Base-by-base conservation (phyloP, 2,888 invertebrate species). In the Hipparchia sbordonii region DNA sequence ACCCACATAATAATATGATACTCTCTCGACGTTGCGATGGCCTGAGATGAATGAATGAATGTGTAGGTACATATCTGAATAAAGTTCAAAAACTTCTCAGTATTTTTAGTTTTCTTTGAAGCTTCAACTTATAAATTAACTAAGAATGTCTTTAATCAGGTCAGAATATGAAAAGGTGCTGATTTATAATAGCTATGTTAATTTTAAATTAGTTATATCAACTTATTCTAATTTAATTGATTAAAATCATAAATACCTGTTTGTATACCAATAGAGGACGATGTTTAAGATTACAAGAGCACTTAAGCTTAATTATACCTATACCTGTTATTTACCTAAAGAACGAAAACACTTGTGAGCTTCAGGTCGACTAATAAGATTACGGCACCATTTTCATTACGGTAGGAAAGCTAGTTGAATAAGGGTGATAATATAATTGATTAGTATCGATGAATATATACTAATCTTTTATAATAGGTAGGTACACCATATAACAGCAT, bases 351-450 rank as follows among this genome's bases (percentile, higher is more conserved):
- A 74, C 60, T 66, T 54, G 73, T 78, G 73, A 75, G 73, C 68
- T 76, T 76, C 77, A 77, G 79, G 82, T 82, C 80, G 83, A 84
- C 83, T 87, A 87, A 91, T 89, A 87, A 87, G 89, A 91, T 91
- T 89, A 89, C 78, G 80, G 82, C 80, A 85, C 84, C 87, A 87
- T 89, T 90, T 85, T 86, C 88, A 90, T 91, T 90, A 90, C 88
- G 87, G 85, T 86, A 86, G 89, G 86, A 80, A 79, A 77, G 86
- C 85, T 75, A 85, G 85, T 84, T 80, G 81, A 79, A 81, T 80
- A 80, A 82, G 87, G 87, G 87, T 86, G 86, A 86, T 88, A 89
- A 90, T 91, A 86, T 88, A 89, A 90, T 91, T 89, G 88, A 90
- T 88, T 82, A 85, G 80, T 39, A 39, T 39, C 3, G 1, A 39